Evolutionary conservation across 2,888 invertebrate genomes (phyloP), one percentile per base, ranked within the genome.

Genomic region (Doris montereyensis): DNA sequence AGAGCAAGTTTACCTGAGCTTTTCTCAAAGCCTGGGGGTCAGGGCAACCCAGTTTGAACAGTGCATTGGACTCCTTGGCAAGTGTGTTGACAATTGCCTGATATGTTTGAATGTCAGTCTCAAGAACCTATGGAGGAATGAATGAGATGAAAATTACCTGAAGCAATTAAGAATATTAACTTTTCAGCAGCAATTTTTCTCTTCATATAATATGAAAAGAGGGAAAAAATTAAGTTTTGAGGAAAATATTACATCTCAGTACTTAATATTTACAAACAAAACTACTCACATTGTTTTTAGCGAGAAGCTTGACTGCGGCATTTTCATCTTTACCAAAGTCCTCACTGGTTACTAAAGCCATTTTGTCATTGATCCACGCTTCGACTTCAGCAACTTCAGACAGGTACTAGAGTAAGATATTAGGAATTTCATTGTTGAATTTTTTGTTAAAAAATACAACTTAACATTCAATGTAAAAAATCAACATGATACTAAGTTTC

Each of bases 331-430:
- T 94, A 1, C 99, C 99, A 89, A 95, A 96, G 92, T 99, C 99
- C 62, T 94, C 94, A 0, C 96, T 96, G 10, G 95, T 94, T 17
- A 97, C 96, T 68, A 99, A 93, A 0, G 97, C 95, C 91, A 96
- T 95, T 92, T 97, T 97, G 92, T 99, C 99, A 85, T 96, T 96
- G 92, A 98, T 94, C 97, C 98, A 98, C 0, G 97, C 97, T 87
- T 98, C 98, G 0, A 97, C 96, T 89, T 99, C 98, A 91, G 98
- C 97, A 0, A 97, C 97, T 91, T 98, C 98, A 0, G 97, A 96
- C 91, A 97, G 96, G 93, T 97, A 97, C 94, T 94, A 97, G 86
- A 83, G 81, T 26, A 58, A 72, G 21, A 79, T 76, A 76, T n/a
- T 13, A n/a, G 60, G 30, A 24, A 34, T n/a, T 21, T 2, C 41